Conservation (phyloP, 2,113 vertebrate species). For the Caretta caretta region DNA sequence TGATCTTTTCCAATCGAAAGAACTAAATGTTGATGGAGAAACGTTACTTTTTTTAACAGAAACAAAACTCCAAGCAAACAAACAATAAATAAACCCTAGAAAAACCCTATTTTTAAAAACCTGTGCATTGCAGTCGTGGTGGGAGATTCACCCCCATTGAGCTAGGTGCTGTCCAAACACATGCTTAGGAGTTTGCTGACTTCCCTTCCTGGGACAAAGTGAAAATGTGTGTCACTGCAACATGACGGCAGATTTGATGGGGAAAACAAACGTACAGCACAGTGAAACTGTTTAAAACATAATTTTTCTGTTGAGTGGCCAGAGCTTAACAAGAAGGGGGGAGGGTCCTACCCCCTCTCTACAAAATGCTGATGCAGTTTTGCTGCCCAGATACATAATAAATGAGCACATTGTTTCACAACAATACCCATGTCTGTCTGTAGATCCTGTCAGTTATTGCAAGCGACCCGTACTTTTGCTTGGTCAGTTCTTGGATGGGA, state of each 20-base stretch:
- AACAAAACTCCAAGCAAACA: not conserved
- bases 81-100: not conserved
- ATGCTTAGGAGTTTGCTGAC: accelerated
- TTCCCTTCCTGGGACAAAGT: not conserved
- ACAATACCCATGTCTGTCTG: not conserved
- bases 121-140: not conserved
- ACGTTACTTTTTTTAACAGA: not conserved
- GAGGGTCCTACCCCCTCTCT: not conserved
- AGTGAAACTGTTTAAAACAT: not conserved
- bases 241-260: not conserved
- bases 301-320: not conserved
- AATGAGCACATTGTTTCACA: not conserved
- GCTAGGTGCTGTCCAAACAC: not conserved
- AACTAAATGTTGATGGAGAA: not conserved
- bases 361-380: not conserved
- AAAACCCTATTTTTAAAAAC: not conserved
- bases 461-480: not conserved
- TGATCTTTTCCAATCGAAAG: not conserved
- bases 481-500: not conserved
- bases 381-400: not conserved
- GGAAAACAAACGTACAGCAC: not conserved
- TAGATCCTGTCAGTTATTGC: not conserved
- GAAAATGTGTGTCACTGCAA: not conserved
- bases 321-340: not conserved
- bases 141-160: not conserved